Evolutionary conservation across 2,797 vertebrate genomes (phyloP), one percentile per base, ranked within the genome.

Genomic region (Hyperoplus immaculatus): DNA sequence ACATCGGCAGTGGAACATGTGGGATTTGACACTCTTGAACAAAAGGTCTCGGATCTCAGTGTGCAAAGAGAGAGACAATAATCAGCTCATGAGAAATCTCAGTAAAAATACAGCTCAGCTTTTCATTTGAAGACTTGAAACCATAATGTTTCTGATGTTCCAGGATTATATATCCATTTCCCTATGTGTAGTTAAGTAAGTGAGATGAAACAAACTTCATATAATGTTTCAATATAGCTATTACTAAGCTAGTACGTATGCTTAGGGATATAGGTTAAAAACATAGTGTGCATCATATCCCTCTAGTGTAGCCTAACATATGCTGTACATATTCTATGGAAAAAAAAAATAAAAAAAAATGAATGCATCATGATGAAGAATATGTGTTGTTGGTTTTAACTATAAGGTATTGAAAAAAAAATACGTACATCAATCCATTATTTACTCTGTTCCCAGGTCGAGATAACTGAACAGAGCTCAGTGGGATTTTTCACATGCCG

Each of bases 1-100:
- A 61, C 75, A 77, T 82, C 70, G 81, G 64, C 79, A 74, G 69
- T 14, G 60, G 66, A 72, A 74, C 83, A 72, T 77, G 71, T 50
- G 77, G 85, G 78, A 84, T 79, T 82, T 72, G 74, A 83, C 59
- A 60, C 47, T 46, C n/a, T 18, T 62, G 13, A 15, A 55, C 21
- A 73, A 69, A 83, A 76, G 67, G 42, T 70, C 70, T 80, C 13
- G 42, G 53, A 77, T 85, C 69, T 78, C 74, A 80, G 59, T 61
- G 7, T 45, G 42, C 36, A 73, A 29, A 29, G 43, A 56, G 8
- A 70, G 45, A 76, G 18, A 72, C 1, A 6, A 51, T 21, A 63
- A 68, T 61, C 51, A 59, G 65, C 57, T 69, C 74, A 74, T 77
- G 58, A 69, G 57, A 80, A 72, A 53, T 56, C 29, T 74, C n/a